phyloP scores from a whole-genome alignment of 2,888 invertebrate species.

The Beris chalybata region DNA sequence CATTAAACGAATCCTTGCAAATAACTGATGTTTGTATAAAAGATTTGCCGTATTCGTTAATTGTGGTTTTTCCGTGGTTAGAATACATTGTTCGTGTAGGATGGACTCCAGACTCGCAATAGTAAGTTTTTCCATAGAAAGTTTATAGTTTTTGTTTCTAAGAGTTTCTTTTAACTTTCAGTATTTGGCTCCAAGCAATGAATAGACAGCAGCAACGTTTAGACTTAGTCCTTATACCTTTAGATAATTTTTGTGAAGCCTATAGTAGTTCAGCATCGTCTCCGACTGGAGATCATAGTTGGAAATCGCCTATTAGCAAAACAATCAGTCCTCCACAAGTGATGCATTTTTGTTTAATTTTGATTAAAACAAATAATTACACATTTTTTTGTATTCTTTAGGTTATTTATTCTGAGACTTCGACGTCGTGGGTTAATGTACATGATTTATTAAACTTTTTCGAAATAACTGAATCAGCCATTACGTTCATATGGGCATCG shows the following conservation, averaged over 20 bases:
- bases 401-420: conserved; percentile 57
- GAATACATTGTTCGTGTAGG: conserved; percentile 95
- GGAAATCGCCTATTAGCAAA: conserved; percentile 54
- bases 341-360: neutral
- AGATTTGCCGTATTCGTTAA: conserved; percentile 75
- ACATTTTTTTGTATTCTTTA: conserved; percentile 36
- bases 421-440: conserved; percentile 91
- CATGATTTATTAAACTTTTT: conserved; percentile 88
- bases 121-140: conserved; percentile 63
- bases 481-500: conserved; percentile 86
- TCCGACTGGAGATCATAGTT: conserved; percentile 54
- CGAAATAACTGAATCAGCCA: conserved; percentile 54
- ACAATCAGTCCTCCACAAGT: conserved; percentile 53
- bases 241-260: conserved; percentile 70
- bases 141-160: neutral
- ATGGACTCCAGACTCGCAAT: conserved; percentile 90
- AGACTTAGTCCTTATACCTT: conserved; percentile 79
- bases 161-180: conserved; percentile 52
- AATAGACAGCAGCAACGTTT: conserved; percentile 84
- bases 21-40: conserved; percentile 75
- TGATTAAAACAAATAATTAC: neutral
- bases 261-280: conserved; percentile 56
- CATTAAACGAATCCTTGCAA: conserved; percentile 63
- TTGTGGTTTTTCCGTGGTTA: conserved; percentile 85
- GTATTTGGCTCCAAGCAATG: conserved; percentile 90